phyloP scores from a whole-genome alignment of 2,797 vertebrate species.

The Poeciliopsis gracilis region DNA sequence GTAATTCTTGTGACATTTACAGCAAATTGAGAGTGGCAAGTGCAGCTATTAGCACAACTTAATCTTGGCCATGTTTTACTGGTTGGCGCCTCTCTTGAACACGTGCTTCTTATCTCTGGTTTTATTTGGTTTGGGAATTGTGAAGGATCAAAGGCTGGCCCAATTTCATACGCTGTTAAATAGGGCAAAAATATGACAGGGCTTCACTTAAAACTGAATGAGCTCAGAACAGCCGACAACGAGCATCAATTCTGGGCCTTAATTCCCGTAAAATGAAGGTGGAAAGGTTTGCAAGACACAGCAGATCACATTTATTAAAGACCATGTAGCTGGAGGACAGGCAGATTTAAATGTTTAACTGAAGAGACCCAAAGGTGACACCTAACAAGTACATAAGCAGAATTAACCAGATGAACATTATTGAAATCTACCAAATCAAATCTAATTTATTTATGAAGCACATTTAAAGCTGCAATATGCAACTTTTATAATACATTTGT shows the following conservation, averaged over 20 bases:
- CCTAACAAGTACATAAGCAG: background rate
- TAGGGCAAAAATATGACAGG: conserved; percentile 63
- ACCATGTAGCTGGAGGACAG: conserved; percentile 21
- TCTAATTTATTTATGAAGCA: too few relatives aligned
- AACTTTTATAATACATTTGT: too few relatives aligned
- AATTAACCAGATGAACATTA: background rate
- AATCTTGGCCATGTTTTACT: conserved; percentile 52
- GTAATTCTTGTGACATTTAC: conserved; percentile 70
- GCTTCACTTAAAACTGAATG: conserved; percentile 50
- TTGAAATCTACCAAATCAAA: background rate
- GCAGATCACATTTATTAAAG: conserved; percentile 43
- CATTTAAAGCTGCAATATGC: too few relatives aligned
- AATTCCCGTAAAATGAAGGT: conserved; percentile 26
- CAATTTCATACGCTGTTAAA: conserved; percentile 68
- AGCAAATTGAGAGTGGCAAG: conserved; percentile 39
- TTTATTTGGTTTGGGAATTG: conserved; percentile 61
- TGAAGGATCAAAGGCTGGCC: conserved; percentile 65
- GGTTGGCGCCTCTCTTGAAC: conserved; percentile 39
- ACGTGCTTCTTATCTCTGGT: conserved; percentile 55
- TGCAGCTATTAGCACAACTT: conserved; percentile 44
- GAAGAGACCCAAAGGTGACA: conserved; percentile 22
- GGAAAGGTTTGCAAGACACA: conserved; percentile 39
- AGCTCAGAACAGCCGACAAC: conserved; percentile 35
- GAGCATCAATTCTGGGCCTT: conserved; percentile 23
- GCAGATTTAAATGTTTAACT: background rate